Conservation (phyloP, 2,888 invertebrate genomes). For the Plutella xylostella region DNA sequence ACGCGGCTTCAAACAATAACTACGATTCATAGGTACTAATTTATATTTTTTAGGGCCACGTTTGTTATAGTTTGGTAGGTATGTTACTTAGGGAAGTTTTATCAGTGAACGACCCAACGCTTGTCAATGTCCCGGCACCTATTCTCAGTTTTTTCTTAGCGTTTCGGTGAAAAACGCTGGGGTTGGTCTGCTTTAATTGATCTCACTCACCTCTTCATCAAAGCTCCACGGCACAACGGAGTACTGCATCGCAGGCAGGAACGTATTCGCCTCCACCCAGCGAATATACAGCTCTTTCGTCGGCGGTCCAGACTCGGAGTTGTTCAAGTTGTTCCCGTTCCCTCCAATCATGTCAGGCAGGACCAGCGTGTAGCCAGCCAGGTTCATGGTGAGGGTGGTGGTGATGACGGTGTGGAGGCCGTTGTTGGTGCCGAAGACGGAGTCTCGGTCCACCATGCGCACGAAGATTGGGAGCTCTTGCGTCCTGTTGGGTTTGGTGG, state of each 20-base stretch:
- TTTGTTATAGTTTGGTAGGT: too few relatives aligned
- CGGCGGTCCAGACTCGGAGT: conserved; percentile 51
- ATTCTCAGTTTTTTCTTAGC: too few relatives aligned
- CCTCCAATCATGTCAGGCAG: conserved; percentile 86
- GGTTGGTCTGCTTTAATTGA: neutral
- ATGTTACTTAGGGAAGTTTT: too few relatives aligned
- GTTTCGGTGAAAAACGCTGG: too few relatives aligned
- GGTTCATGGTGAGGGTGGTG: conserved; percentile 73
- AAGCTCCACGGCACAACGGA: conserved; percentile 86
- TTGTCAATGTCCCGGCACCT: too few relatives aligned
- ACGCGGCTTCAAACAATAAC: too few relatives aligned
- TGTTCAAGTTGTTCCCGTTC: conserved; percentile 67
- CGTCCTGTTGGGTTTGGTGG: conserved; percentile 53
- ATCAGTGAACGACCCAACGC: too few relatives aligned
- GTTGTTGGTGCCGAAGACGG: conserved; percentile 75
- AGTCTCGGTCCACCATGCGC: conserved; percentile 84
- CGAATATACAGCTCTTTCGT: conserved; percentile 77
- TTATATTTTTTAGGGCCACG: too few relatives aligned
- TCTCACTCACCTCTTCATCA: conserved; percentile 67
- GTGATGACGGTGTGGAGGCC: conserved; percentile 80
- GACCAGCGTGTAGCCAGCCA: conserved; percentile 78
- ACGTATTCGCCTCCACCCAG: conserved; percentile 83
- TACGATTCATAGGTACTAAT: too few relatives aligned
- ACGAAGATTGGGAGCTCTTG: conserved; percentile 79
- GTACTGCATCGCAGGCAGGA: conserved; percentile 84